Base-by-base conservation (phyloP, 2,113 vertebrate genomes). In the Mesitornis unicolor region DNA sequence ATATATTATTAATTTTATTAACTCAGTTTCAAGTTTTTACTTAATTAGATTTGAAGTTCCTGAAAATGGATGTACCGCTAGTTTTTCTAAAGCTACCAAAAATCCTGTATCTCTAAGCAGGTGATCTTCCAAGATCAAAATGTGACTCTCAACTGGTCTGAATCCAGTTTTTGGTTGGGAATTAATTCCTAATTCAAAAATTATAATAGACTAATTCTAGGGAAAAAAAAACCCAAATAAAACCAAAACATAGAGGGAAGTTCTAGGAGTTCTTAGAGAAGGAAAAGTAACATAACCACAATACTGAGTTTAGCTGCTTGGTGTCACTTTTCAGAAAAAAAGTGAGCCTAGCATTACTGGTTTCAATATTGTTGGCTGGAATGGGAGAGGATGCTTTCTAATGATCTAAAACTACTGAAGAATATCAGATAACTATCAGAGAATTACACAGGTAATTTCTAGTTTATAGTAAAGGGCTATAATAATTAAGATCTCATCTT, bases 401-500 rank as follows among this genome's bases (percentile, higher is more conserved):
- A 70, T 31, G 42, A 63, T 89, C 89, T 91, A 70, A 92, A 92
- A 85, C 91, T 75, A 88, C 85, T 26, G 25, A 82, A 65, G 43
- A 81, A 59, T 71, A 91, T 93, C 69, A 51, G 53, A 38, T 92
- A 64, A 63, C 24, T 17, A 50, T 47, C 48, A 50, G 31, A 78
- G 54, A 67, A 79, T 36, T 59, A 54, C 48, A 68, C 16, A 63
- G 76, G 65, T 75, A 61, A 83, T 96, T 96, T 87, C 54, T 86
- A 63, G 67, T 92, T 95, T 84, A 75, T 91, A 80, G 45, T 61
- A 80, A 83, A 90, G 63, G n/a, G 64, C 56, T 73, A 5, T 35
- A 85, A 75, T 91, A 96, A 95, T 96, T 81, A 96, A 94, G 78
- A 75, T 74, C 82, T 91, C 89, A 60, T 10, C 7, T 97, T 97